A percentile compares a stretch with the other conserved stretches of the same genome.
Evolutionary conservation across 2,888 invertebrate genomes (phyloP).

Genomic region (Coleophora deauratella): DNA sequence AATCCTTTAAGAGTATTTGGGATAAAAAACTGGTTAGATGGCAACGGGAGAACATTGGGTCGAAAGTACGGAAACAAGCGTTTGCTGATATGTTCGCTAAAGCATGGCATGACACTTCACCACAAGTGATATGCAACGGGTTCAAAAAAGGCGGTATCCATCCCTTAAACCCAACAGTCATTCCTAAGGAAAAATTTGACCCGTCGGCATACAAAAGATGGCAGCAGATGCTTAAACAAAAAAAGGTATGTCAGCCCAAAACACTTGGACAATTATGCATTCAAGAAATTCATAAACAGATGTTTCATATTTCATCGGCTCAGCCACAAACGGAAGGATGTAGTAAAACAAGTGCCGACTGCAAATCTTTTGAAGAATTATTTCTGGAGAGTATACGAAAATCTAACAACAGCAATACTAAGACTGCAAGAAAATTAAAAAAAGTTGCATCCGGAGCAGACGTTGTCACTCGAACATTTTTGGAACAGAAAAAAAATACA

Average conservation of each 20-base stretch:
- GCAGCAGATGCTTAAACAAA: conserved; percentile 2
- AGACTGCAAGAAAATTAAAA: too few relatives aligned
- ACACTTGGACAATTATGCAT: not conserved
- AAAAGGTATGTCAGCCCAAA: not conserved
- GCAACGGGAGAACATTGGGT: conserved; percentile 16
- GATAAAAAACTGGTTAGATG: conserved; percentile 13
- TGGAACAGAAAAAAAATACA: too few relatives aligned
- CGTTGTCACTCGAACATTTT: too few relatives aligned
- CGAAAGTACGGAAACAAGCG: conserved; percentile 15
- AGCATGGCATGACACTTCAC: conserved; percentile 8
- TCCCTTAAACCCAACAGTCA: conserved; percentile 9
- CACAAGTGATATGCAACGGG: conserved; percentile 14
- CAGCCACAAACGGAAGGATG: too few relatives aligned
- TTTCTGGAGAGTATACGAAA: too few relatives aligned
- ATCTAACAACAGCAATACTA: too few relatives aligned
- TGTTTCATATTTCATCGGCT: conserved; percentile 6
- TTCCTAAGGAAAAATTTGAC: conserved; percentile 6
- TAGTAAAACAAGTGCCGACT: conserved; percentile 4
- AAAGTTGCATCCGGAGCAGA: too few relatives aligned
- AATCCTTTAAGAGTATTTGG: conserved; percentile 17
- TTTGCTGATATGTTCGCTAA: conserved; percentile 9
- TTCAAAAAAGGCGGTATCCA: conserved; percentile 18
- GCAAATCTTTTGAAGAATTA: not conserved
- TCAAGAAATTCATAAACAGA: conserved; percentile 5
- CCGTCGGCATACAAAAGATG: conserved; percentile 6